Evolutionary conservation across 92 coral and sea anemone species (phyloP), one percentile per base, ranked within the genome.

Genomic region (Zoanthus sociatus): DNA sequence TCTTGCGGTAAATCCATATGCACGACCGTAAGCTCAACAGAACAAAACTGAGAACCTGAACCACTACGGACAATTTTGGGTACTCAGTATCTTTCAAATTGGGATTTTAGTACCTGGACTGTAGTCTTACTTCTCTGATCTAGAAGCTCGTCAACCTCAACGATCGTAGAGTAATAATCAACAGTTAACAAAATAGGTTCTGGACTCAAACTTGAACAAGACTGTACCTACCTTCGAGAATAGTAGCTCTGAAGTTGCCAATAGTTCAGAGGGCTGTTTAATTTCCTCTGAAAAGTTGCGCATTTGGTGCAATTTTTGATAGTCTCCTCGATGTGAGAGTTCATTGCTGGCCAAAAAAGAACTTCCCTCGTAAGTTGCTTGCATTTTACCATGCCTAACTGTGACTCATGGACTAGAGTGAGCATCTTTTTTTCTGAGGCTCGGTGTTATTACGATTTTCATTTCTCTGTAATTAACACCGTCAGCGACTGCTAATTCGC

Each of bases 401-500:
- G 79, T 84, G 92, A 78, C 54, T 90, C 87, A 61, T 84, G 89
- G 70, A 89, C 63, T 21, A 68, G 3, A 84, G 42, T 71, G n/a
- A 90, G 83, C 89, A 90, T 84, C 20, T 72, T 51, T 75, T 75
- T 46, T 21, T 83, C 79, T 26, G 44, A 90, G 78, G 51, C 89
- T 90, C 6, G 78, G 86, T 66, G 92, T 83, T 71, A 90, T 77
- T 44, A 78, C 76, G n/a, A 84, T 68, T 73, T 87, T 79, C 87
- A 85, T 90, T 55, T 87, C 86, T 73, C 79, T 90, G 84, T 90
- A 90, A 70, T 79, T 83, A 37, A 81, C 82, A 71, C 87, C 90
- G 30, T 86, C 87, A 69, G 54, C 76, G 48, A 90, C 88, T n/a
- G 79, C 88, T 72, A 86, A 83, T 82, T 90, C 90, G 81, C 90